Evolutionary conservation across 2,113 vertebrate genomes (phyloP), one percentile per base, ranked within the genome.

Genomic region (Mastomys natalensis): DNA sequence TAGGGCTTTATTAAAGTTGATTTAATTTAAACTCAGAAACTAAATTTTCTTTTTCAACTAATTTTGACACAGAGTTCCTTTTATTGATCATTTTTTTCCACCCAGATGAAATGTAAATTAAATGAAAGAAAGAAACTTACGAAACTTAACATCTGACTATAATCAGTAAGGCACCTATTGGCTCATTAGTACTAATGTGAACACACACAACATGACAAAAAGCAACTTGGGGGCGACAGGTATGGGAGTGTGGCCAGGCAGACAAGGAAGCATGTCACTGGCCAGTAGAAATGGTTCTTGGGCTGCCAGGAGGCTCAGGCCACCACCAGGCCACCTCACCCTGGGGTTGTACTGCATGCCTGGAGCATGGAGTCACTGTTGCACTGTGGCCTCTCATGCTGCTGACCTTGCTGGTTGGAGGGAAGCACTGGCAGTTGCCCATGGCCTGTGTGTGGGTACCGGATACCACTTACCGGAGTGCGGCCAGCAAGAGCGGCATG

Each of bases 21-120:
- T 88, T 90, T 82, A 87, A 74, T 95, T 34, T 76, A 81, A 81
- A 90, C 22, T 70, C 62, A 74, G 77, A 31, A 51, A 48, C 34
- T 93, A 48, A 89, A 16, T 81, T 96, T 95, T 91, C 51, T 85
- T 92, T 80, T 70, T 87, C 66, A 76, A 53, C 34, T 91, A 72
- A 94, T 95, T 85, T 85, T 82, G 95, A 89, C 43, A 91, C 29
- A 31, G 48, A 77, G 89, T 60, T 43, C 12, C 60, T 84, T 84
- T 84, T 29, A 62, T 17, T 84, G 80, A 12, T 82, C 55, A 24
- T 81, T 43, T 62, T 81, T 84, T 16, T 15, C 37, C 13, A 43
- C 13, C 74, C 55, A 58, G 93, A 84, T 80, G n/a, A 93, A 94
- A 90, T 74, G 31, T 60, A 89, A 58, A 68, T 73, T 74, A 82